phyloP scores from a whole-genome alignment of 2,888 invertebrate species.

The Portevinia maculata region DNA sequence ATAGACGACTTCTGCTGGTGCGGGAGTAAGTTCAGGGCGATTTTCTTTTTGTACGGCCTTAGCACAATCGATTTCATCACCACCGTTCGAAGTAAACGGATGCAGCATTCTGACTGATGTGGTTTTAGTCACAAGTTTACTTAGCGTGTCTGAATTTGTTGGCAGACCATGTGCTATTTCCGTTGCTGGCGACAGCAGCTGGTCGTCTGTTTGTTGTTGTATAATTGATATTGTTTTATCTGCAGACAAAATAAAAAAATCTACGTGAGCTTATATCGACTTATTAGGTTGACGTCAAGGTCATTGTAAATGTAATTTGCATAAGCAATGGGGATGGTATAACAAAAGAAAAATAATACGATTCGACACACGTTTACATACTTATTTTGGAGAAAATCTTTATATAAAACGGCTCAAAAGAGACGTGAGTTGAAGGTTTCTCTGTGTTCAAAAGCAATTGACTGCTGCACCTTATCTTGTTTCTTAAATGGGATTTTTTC shows the following conservation, averaged over 20 bases:
- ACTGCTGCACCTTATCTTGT: slow-evolving; percentile 16
- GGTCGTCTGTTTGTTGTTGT: slow-evolving; percentile 38
- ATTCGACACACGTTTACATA: background rate
- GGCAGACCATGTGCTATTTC: slow-evolving; percentile 49
- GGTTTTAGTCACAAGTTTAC: slow-evolving; percentile 11
- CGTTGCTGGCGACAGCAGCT: slow-evolving; percentile 30
- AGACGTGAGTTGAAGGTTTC: background rate
- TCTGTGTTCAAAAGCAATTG: background rate
- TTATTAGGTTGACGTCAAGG: slow-evolving; percentile 48
- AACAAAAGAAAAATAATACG: background rate
- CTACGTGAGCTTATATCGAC: slow-evolving; percentile 35
- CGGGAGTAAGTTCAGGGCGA: slow-evolving; percentile 50
- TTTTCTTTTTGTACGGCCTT: slow-evolving; percentile 39
- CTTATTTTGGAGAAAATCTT: background rate
- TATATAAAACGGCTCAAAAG: background rate
- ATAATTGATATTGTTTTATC: slow-evolving; percentile 50
- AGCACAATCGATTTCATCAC: slow-evolving; percentile 61
- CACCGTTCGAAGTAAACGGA: slow-evolving; percentile 26
- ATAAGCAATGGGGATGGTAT: slow-evolving; percentile 13
- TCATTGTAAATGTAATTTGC: slow-evolving; percentile 31
- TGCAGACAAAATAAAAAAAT: slow-evolving; percentile 38
- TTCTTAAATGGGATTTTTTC: background rate
- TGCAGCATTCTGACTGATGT: slow-evolving; percentile 52
- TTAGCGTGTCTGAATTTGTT: slow-evolving; percentile 46
- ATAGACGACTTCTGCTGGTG: slow-evolving; percentile 4